Conservation (phyloP, 1,140 invertebrate genomes). For the fruit fly (Drosophila melanogaster) region Release_6_plus_ISO1_MT NT_037436.4:9479001-9479500, state of each 20-base stretch:
- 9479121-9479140: constrained; percentile 59
- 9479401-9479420: constrained; percentile 28
- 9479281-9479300: constrained; percentile 66
- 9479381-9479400: constrained; percentile 49
- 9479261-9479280: constrained; percentile 38
- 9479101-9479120: constrained; percentile 78
- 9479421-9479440: constrained; percentile 2
- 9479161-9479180: constrained; percentile 21
- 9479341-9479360: constrained; percentile 37
- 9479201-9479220: constrained; percentile 68
- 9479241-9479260: constrained; percentile 46
- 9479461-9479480: constrained; percentile 68
- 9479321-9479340: constrained; percentile 65
- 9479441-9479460: constrained; percentile 56
- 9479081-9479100: constrained; percentile 86
- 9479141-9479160: constrained; percentile 6
- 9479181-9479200: constrained; percentile 52
- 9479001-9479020: constrained; percentile 65
- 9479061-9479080: constrained; percentile 77
- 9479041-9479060: constrained; percentile 5
- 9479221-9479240: constrained; percentile 60
- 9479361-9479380: constrained; percentile 46
- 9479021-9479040: constrained; percentile 35
- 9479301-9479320: constrained; percentile 76
- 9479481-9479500: constrained; percentile 82